Conservation (phyloP, 2,113 vertebrate genomes). For the Vulpes lagopus region DNA sequence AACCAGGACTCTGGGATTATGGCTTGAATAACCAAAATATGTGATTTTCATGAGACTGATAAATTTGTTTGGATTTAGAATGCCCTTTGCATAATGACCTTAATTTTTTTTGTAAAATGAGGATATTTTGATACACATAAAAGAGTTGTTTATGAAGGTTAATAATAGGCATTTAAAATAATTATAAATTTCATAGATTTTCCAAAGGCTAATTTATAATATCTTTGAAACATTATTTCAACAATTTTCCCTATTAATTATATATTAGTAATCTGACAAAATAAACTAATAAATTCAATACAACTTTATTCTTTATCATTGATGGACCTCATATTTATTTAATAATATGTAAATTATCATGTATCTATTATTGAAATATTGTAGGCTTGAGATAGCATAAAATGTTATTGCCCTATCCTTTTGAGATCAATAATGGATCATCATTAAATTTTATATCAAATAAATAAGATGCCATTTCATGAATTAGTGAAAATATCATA, state of each 20-base stretch:
- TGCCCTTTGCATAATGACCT: neutral
- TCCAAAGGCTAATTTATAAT: neutral
- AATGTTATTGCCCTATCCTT: neutral
- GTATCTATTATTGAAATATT: neutral
- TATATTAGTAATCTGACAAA: neutral
- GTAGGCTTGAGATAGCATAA: neutral
- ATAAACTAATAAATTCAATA: neutral
- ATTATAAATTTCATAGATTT: neutral
- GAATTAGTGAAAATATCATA: neutral
- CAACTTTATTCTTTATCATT: neutral
- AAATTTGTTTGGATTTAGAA: neutral
- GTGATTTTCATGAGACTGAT: neutral
- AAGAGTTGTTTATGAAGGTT: neutral
- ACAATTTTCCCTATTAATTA: neutral
- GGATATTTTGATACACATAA: neutral
- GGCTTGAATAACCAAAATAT: neutral
- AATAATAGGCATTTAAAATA: neutral
- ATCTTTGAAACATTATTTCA: neutral
- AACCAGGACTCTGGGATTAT: neutral
- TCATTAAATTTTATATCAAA: neutral
- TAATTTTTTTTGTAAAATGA: neutral
- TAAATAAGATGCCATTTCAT: constrained; percentile 2
- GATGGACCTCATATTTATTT: neutral
- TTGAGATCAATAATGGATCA: neutral
- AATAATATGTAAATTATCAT: constrained; percentile 4